These are phyloP conservation scores for Actinia tenebrosa DNA, from an alignment of 64 coral and sea anemone species.

Conservation along the genomic window DNA sequence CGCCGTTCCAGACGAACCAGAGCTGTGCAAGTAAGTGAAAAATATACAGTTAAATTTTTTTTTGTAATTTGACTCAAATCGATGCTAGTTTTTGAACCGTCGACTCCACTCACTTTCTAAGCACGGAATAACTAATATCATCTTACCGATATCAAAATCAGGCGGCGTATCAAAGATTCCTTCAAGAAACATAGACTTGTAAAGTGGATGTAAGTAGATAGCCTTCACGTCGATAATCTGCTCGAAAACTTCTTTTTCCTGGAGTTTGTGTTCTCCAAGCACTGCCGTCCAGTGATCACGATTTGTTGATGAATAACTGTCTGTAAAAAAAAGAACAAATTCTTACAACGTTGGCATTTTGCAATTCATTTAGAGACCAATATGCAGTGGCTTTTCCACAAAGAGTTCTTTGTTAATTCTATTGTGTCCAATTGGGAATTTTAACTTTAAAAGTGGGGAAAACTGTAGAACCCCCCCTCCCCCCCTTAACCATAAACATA, in stretches of 20 bases:
- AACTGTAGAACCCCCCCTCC: no score
- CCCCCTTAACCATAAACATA: no score
- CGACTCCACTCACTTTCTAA: no score
- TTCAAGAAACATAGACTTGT: slow-evolving; percentile 86
- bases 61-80: no score
- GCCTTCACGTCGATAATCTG: slow-evolving; percentile 45
- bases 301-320: slow-evolving; percentile 54
- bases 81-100: no score
- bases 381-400: no score
- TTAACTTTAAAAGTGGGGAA: no score
- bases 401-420: no score
- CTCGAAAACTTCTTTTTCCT: slow-evolving; percentile 74
- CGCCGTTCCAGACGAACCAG: slow-evolving; percentile 46
- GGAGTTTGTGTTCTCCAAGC: slow-evolving; percentile 60
- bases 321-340: slow-evolving; percentile 6
- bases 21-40: slow-evolving; percentile 30
- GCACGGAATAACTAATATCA: background rate
- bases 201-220: slow-evolving; percentile 55
- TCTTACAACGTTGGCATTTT: background rate
- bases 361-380: no score
- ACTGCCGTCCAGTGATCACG: slow-evolving; percentile 45
- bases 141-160: slow-evolving; percentile 73
- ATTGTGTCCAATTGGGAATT: no score
- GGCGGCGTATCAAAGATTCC: slow-evolving; percentile 77
- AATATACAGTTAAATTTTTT: background rate